Conservation (phyloP, 2,888 invertebrate genomes). For the Diarsia brunnea region DNA sequence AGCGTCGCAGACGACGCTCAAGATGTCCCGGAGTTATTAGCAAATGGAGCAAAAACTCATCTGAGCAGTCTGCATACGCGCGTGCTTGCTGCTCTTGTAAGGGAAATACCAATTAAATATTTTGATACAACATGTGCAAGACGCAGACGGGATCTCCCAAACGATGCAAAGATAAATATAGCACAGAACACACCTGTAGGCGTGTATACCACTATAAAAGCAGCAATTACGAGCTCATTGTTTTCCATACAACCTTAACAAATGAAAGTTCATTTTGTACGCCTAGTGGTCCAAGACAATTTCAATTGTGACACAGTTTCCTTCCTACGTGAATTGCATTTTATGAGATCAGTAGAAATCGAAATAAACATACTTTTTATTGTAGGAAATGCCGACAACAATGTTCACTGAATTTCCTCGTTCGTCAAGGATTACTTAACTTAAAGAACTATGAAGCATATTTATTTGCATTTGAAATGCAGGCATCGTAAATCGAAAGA, state of each 20-base stretch:
- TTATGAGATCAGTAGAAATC: slow-evolving; percentile 44
- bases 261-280: slow-evolving; percentile 54
- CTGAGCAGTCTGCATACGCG: slow-evolving; percentile 51
- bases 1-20: slow-evolving; percentile 59
- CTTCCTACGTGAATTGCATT: slow-evolving; percentile 56
- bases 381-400: slow-evolving; percentile 43
- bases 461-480: slow-evolving; percentile 60
- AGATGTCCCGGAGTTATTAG: slow-evolving; percentile 70
- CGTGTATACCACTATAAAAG: slow-evolving; percentile 25
- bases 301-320: slow-evolving; percentile 60
- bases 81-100: slow-evolving; percentile 67
- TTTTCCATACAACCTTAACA: slow-evolving; percentile 50
- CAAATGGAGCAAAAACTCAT: slow-evolving; percentile 66
- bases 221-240: slow-evolving; percentile 47
- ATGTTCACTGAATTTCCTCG: slow-evolving; percentile 46
- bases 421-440: slow-evolving; percentile 55
- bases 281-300: slow-evolving; percentile 45
- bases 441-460: slow-evolving; percentile 33
- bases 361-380: slow-evolving; percentile 29
- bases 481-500: slow-evolving; percentile 68
- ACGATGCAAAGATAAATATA: slow-evolving; percentile 50
- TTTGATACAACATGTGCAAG: slow-evolving; percentile 60
- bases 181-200: slow-evolving; percentile 56
- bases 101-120: slow-evolving; percentile 69
- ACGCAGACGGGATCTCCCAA: slow-evolving; percentile 46